A percentile compares a stretch with the other conserved stretches of the same genome.
These are phyloP conservation scores for Oryzias sinensis DNA, from an alignment of 2,797 vertebrate species.

Conservation along the genomic window DNA sequence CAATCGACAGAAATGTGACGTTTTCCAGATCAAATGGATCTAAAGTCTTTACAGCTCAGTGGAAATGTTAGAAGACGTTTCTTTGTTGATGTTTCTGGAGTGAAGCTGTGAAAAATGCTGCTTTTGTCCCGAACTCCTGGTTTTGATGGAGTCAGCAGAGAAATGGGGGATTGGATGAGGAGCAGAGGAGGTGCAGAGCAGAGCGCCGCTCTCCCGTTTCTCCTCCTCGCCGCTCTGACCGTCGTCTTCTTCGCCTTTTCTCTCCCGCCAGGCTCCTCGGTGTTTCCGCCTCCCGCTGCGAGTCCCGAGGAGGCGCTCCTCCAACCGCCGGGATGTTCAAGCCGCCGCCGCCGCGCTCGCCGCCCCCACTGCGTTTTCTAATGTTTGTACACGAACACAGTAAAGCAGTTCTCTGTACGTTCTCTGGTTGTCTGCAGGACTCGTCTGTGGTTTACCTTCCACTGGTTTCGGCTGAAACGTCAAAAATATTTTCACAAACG, in stretches of 20 bases:
- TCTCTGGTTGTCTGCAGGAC: not conserved
- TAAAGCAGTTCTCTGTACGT: not conserved
- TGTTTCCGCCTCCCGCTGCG: constrained; percentile 25
- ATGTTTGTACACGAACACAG: constrained; percentile 65
- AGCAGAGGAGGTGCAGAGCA: too few relatives aligned
- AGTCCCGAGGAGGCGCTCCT: constrained; percentile 6
- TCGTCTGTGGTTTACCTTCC: not conserved
- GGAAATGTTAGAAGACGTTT: too few relatives aligned
- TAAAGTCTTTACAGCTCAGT: too few relatives aligned
- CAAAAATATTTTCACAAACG: too few relatives aligned
- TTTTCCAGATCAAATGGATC: too few relatives aligned
- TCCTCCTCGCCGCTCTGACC: constrained; percentile 14
- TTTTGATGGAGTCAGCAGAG: too few relatives aligned
- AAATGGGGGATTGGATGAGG: too few relatives aligned
- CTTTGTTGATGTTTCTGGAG: too few relatives aligned
- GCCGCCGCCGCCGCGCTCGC: constrained; percentile 11
- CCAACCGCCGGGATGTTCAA: constrained; percentile 19
- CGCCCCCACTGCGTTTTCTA: constrained; percentile 27
- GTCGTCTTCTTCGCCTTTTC: constrained; percentile 1
- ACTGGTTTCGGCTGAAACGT: too few relatives aligned
- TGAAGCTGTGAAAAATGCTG: too few relatives aligned
- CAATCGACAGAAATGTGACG: too few relatives aligned
- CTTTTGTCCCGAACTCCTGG: too few relatives aligned
- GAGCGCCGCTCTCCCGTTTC: not conserved
- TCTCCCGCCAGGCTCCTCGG: constrained; percentile 24